These are phyloP conservation scores for Oxyteleia sp. DNA, from an alignment of 2,888 invertebrate genomes.

Conservation along the genomic window DNA sequence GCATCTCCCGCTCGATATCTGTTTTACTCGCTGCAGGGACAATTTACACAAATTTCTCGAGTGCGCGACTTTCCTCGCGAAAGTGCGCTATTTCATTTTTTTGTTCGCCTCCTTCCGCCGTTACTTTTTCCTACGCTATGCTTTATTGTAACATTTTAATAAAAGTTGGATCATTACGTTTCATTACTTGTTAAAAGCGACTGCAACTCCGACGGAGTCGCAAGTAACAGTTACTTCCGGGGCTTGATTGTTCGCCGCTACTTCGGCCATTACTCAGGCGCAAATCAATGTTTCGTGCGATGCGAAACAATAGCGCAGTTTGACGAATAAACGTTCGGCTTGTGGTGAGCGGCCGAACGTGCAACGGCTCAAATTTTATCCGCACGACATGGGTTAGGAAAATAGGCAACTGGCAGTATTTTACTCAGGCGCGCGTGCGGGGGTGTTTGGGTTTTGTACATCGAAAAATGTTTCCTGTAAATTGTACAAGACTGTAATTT, in stretches of 20 bases:
- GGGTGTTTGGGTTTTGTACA: no score
- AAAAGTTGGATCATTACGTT: slow-evolving; percentile 63
- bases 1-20: slow-evolving; percentile 59
- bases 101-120: not conserved
- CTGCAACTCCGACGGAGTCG: slow-evolving; percentile 35
- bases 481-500: no score
- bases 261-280: slow-evolving; percentile 46
- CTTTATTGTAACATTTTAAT: slow-evolving; percentile 58
- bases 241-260: slow-evolving; percentile 34
- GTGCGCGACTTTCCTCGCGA: slow-evolving; percentile 20
- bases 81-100: slow-evolving; percentile 30
- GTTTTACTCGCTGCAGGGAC: slow-evolving; percentile 45
- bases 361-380: slow-evolving; percentile 4
- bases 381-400: not conserved
- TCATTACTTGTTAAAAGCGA: slow-evolving; percentile 66
- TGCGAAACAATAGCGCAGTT: slow-evolving; percentile 40
- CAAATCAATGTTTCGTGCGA: slow-evolving; percentile 55
- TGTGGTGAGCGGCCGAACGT: not conserved
- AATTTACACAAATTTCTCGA: slow-evolving; percentile 61
- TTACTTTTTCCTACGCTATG: slow-evolving; percentile 4
- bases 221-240: slow-evolving; percentile 55
- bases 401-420: not conserved
- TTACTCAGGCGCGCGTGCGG: not conserved
- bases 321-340: slow-evolving; percentile 18
- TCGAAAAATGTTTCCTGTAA: no score